Evolutionary conservation across 2,113 vertebrate species (phyloP), one percentile per base, ranked within the genome.

Genomic region (Eulacestoma nigropectus): DNA sequence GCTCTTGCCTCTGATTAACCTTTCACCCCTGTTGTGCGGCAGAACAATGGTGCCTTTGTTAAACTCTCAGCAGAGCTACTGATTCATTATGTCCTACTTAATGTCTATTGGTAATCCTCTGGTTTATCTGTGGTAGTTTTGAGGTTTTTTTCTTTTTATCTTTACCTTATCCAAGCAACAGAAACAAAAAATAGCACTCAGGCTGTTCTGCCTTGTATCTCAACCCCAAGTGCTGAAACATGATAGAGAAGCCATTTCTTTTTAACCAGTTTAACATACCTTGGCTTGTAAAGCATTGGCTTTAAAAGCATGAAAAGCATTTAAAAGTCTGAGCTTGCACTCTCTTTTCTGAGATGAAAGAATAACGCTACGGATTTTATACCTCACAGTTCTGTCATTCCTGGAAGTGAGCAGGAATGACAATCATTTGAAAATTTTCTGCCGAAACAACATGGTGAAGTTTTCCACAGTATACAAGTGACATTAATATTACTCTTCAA

Each of bases 1-100:
- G 53, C 30, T 90, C 44, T 95, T 95, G 91, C 83, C 44, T 93
- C 73, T 93, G 68, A 84, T 94, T 96, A 94, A 91, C 69, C 56
- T 84, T 94, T 89, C 3, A 1, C 81, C 81, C n/a, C 70, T 14
- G 19, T 79, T 95, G 10, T 11, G 2, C 39, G 39, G 30, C 74
- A 80, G 75, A 93, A 96, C 63, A 96, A 56, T 25, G 17, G 11
- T 3, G 2, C 41, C 55, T 94, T 95, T 95, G 84, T 90, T 90
- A 70, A 93, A 69, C 25, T 70, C 63, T 74, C 42, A 81, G 64
- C 53, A 75, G 39, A 92, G 46, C 30, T 89, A 50, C 21, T 47
- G 52, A 89, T 55, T 81, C 69, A 64, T 89, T 93, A 50, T 90
- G 72, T 87, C 84, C 89, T 86, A 63, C 80, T 92, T 84, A 81